Percentiles rank a stretch among this genome's conserved stretches.
Conservation (phyloP, 2,888 invertebrate genomes). For the Orthosia gothica region DNA sequence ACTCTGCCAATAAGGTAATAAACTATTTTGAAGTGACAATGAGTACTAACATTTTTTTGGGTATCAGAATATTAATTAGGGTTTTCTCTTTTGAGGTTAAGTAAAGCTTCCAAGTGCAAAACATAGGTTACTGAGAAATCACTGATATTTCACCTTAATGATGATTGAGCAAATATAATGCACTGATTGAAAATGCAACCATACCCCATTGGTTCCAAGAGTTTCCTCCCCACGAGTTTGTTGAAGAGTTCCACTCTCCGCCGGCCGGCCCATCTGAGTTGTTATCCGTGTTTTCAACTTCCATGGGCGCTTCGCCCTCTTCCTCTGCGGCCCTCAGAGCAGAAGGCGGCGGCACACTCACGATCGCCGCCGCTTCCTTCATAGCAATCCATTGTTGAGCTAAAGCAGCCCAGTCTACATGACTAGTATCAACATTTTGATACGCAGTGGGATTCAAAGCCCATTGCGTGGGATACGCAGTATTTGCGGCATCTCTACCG, state of each 20-base stretch:
- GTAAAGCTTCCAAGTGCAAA: not conserved
- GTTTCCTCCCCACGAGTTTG: slow-evolving; percentile 83
- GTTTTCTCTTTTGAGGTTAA: not conserved
- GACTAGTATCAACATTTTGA: slow-evolving; percentile 95
- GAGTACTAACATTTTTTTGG: not conserved
- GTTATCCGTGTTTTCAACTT: slow-evolving; percentile 94
- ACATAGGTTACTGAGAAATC: not conserved
- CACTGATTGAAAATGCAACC: slow-evolving; percentile 38
- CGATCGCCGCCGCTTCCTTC: slow-evolving; percentile 94
- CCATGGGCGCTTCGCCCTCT: slow-evolving; percentile 97
- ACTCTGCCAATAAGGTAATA: not conserved
- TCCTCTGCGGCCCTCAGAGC: slow-evolving; percentile 90
- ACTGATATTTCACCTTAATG: not conserved
- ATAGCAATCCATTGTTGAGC: slow-evolving; percentile 99
- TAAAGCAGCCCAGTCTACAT: slow-evolving; percentile 99
- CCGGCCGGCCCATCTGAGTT: slow-evolving; percentile 83
- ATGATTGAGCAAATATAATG: not conserved
- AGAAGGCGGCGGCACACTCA: slow-evolving; percentile 92
- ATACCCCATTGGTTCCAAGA: slow-evolving; percentile 90
- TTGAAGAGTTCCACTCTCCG: slow-evolving; percentile 83
- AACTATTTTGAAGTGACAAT: not conserved
- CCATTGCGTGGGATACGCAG: slow-evolving; percentile 94
- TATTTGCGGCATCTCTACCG: slow-evolving; percentile 92
- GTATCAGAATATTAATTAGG: not conserved
- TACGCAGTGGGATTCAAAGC: slow-evolving; percentile 95